Base-by-base conservation (phyloP, 2,797 vertebrate species). In the Parotocinclus haroldoi region DNA sequence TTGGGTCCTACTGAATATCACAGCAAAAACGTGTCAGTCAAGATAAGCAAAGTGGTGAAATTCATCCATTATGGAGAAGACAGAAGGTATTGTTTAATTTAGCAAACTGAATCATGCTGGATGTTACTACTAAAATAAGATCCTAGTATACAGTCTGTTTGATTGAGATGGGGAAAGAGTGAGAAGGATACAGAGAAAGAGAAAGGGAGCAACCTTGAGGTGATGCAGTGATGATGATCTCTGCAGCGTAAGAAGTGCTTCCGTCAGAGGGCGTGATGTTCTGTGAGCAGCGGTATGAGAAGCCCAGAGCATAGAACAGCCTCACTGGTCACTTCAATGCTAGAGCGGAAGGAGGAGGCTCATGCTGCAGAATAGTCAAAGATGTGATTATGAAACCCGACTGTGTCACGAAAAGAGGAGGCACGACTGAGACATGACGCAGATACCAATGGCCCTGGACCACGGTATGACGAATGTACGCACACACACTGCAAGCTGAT, bases 401-500 rank as follows among this genome's bases (percentile, higher is more conserved):
- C n/a, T 50, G 14, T 50, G 48, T 50, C 48, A 16, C 13, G 64
- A 39, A 58, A 59, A 54, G 76, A 57, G 27, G 64, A 70, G 58
- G 68, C 68, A 63, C 45, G 9, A 13, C 36, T 37, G 36, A 70
- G 63, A 10, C 3, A 27, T 80, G 79, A 80, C 79, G 76, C 76
- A 77, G 57, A 69, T 53, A 36, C 10, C 7, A 18, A 63, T 49
- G 55, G 37, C 57, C 62, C 66, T 66, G 66, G 64, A 64, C 37
- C 66, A 40, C 45, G 44, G 46, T 11, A 45, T 78, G 77, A 79
- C 73, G 75, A 68, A 78, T 60, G 7, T 8, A 53, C 46, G 52
- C 13, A 50, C 14, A 59, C 17, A 44, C 12, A 52, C 55, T 50
- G 48, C 48, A 50, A 14, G n/a, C 48, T 50, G 48, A 50, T 50